These are phyloP conservation scores for Trichonephila clavipes DNA, from an alignment of 1,140 invertebrate genomes.

Conservation along the genomic window DNA sequence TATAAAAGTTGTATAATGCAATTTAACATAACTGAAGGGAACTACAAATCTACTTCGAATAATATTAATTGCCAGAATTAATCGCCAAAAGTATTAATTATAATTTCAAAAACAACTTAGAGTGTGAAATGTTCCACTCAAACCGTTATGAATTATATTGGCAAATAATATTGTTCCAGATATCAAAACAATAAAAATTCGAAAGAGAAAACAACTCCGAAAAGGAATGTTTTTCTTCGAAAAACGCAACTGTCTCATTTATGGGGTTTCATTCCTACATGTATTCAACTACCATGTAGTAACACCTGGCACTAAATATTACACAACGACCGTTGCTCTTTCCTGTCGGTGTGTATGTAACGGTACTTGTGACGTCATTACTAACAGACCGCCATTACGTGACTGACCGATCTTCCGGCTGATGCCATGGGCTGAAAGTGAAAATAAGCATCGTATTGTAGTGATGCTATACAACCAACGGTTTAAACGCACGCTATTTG, in stretches of 20 bases:
- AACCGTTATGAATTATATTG: no score
- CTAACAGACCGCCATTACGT: background rate
- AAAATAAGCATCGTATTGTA: conserved; percentile 15
- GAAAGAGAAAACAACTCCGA: background rate
- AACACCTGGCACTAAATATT: conserved; percentile 7
- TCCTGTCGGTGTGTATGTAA: background rate
- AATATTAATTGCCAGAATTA: no score
- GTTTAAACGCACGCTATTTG: conserved; percentile 24
- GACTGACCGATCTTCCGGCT: conserved; percentile 6
- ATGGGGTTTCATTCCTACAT: background rate
- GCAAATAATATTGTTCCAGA: background rate
- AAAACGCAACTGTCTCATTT: conserved; percentile 16
- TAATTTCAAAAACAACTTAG: no score
- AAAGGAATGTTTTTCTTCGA: background rate
- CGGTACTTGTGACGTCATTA: conserved; percentile 30
- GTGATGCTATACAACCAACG: background rate
- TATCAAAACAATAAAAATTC: background rate
- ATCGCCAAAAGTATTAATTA: no score
- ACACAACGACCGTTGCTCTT: conserved; percentile 20
- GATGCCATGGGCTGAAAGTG: background rate
- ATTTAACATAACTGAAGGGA: no score
- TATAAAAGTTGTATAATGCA: no score
- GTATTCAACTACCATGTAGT: conserved; percentile 7
- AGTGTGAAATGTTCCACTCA: no score
- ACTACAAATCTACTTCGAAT: no score